Percentiles rank a stretch among this genome's conserved stretches.
These are phyloP conservation scores for Mesoligia furuncula DNA, from an alignment of 2,888 invertebrate genomes.

Conservation along the genomic window DNA sequence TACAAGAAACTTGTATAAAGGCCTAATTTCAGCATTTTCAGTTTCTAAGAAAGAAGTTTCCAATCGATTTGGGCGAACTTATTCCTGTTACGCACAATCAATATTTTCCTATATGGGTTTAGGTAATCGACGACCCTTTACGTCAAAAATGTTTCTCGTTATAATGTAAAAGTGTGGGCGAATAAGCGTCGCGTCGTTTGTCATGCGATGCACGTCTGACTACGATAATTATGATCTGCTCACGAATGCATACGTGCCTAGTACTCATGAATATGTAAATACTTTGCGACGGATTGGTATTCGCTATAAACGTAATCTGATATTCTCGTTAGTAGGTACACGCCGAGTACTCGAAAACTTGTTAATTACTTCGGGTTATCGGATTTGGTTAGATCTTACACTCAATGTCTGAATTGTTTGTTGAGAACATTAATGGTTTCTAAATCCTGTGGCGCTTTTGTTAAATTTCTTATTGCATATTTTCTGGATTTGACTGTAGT, in stretches of 20 bases:
- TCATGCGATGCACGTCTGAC: constrained; percentile 18
- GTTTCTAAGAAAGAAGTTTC: constrained; percentile 27
- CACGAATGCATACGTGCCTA: constrained; percentile 39
- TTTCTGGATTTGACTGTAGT: not conserved
- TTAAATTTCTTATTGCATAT: no score
- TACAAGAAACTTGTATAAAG: constrained; percentile 16
- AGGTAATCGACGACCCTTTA: constrained; percentile 17
- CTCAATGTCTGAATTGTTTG: constrained; percentile 14
- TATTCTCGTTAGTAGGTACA: constrained; percentile 35
- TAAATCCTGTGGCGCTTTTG: not conserved
- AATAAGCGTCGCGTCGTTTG: constrained; percentile 20
- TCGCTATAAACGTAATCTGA: constrained; percentile 45
- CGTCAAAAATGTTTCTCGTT: constrained; percentile 4
- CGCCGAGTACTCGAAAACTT: constrained; percentile 34
- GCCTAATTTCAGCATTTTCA: constrained; percentile 27
- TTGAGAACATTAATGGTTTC: not conserved
- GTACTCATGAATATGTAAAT: constrained; percentile 54
- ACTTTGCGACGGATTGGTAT: constrained; percentile 39
- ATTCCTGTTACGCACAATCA: constrained; percentile 7
- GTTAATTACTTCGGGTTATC: constrained; percentile 31
- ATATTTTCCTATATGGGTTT: constrained; percentile 11
- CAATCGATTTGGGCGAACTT: constrained; percentile 10
- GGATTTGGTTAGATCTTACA: constrained; percentile 15
- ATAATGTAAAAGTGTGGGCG: not conserved
- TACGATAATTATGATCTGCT: constrained; percentile 46